A percentile compares a stretch with the other conserved stretches of the same genome.
These are phyloP conservation scores for Pyrocoelia pectoralis DNA, from an alignment of 2,888 invertebrate species.

Conservation along the genomic window DNA sequence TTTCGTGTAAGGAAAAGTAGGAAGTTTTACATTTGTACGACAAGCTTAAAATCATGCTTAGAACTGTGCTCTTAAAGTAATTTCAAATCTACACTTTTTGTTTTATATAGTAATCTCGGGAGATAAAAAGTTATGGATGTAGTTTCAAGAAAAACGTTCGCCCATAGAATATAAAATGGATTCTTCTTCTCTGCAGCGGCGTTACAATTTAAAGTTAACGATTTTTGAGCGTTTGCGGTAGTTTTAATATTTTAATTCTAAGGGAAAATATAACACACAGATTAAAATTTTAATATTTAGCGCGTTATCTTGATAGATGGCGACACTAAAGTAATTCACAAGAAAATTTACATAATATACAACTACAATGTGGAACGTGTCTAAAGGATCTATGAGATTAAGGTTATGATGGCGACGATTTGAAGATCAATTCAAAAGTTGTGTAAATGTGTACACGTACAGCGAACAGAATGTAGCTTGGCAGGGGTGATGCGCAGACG, in stretches of 20 bases:
- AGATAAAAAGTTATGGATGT: conserved; percentile 1
- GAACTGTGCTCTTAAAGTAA: not conserved
- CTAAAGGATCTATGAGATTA: too few species aligned
- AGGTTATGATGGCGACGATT: too few species aligned
- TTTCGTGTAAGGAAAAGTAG: not conserved
- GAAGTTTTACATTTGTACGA: not conserved
- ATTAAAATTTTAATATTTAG: too few species aligned
- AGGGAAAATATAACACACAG: too few species aligned
- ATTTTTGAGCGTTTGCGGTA: not conserved
- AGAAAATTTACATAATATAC: too few species aligned
- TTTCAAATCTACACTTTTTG: not conserved
- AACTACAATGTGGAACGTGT: too few species aligned
- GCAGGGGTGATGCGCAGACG: too few species aligned
- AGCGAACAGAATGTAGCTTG: too few species aligned
- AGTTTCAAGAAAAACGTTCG: not conserved
- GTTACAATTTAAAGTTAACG: not conserved
- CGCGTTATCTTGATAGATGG: too few species aligned
- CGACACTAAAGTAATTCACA: too few species aligned
- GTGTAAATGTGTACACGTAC: too few species aligned
- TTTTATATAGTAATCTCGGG: not conserved
- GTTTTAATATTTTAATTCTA: not conserved
- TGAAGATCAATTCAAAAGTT: too few species aligned
- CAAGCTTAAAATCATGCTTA: not conserved
- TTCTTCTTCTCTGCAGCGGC: not conserved
- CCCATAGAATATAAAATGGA: not conserved